Percentiles rank a stretch among this genome's conserved stretches.
phyloP scores from a whole-genome alignment of 2,797 vertebrate genomes.

The Pteronotus mesoamericanus region DNA sequence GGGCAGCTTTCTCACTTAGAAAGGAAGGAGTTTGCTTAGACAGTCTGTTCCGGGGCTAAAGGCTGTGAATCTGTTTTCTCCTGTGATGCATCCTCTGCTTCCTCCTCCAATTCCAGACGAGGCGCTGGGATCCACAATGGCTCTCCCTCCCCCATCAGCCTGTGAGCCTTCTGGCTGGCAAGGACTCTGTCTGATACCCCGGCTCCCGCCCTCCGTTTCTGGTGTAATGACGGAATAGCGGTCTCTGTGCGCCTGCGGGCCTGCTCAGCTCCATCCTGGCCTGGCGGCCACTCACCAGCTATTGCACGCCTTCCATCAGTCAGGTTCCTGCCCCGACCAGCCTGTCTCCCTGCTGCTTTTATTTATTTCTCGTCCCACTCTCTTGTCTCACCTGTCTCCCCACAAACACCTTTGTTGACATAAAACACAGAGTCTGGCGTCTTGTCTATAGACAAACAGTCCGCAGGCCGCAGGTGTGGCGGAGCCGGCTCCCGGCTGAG shows the following conservation, averaged over 20 bases:
- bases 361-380: not conserved
- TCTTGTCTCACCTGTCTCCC: not conserved
- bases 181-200: not conserved
- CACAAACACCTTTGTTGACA: conserved; percentile 41
- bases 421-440: not conserved
- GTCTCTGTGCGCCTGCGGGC: rapidly evolving
- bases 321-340: not conserved
- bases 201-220: not conserved
- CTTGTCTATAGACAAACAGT: not conserved
- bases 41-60: not conserved
- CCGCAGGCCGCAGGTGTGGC: not conserved
- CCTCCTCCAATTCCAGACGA: rapidly evolving
- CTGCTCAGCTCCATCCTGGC: too few relatives aligned
- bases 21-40: not conserved
- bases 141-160: not conserved
- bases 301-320: rapidly evolving
- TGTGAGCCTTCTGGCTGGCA: not conserved
- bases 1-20: not conserved
- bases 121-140: too few relatives aligned
- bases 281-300: rapidly evolving
- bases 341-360: not conserved
- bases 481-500: not conserved
- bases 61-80: not conserved
- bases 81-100: not conserved
- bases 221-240: not conserved